phyloP scores from a whole-genome alignment of 2,888 invertebrate genomes.

The Agrotis segetum region DNA sequence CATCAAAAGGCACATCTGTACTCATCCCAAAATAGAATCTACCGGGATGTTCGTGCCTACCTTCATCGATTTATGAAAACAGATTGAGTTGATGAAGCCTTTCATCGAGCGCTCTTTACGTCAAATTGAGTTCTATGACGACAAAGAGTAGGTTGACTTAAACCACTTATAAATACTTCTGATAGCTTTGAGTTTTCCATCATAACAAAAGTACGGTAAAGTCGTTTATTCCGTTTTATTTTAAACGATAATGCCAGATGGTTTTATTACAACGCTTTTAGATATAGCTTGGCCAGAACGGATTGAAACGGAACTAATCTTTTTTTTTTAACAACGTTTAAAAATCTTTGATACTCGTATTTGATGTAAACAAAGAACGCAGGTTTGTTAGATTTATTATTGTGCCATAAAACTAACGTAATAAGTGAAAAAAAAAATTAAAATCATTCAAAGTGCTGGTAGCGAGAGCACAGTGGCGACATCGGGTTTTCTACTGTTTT shows the following conservation, averaged over 20 bases:
- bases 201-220: conserved; percentile 17
- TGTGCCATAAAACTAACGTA: too few relatives aligned
- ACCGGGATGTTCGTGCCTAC: neutral
- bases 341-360: too few relatives aligned
- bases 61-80: conserved; percentile 15
- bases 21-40: conserved; percentile 3
- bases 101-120: conserved; percentile 11
- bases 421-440: too few relatives aligned
- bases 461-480: too few relatives aligned
- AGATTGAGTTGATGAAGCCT: conserved; percentile 20
- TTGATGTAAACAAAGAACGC: too few relatives aligned
- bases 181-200: conserved; percentile 26
- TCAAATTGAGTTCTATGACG: conserved; percentile 34
- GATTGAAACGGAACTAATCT: too few relatives aligned
- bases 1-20: neutral
- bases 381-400: too few relatives aligned
- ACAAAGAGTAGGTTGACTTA: conserved; percentile 21
- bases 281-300: too few relatives aligned
- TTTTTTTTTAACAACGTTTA: too few relatives aligned
- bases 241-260: neutral
- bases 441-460: too few relatives aligned
- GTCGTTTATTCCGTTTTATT: conserved; percentile 22
- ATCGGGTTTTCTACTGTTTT: too few relatives aligned
- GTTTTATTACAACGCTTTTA: neutral
- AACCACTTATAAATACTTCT: conserved; percentile 31